Evolutionary conservation across 2,797 vertebrate genomes (phyloP).

Genomic region (Ambastaia sidthimunki): DNA sequence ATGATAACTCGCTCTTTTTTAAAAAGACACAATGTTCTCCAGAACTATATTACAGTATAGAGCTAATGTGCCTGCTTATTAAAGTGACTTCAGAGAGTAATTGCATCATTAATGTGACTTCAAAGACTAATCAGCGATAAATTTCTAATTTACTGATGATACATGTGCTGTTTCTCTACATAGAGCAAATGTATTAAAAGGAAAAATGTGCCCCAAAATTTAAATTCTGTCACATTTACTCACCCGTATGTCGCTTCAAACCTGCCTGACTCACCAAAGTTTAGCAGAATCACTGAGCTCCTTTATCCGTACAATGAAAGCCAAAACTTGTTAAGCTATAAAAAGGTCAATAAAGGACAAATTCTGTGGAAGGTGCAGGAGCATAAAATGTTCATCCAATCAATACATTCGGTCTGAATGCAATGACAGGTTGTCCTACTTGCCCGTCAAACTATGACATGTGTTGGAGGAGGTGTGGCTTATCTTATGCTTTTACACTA

Average conservation of each 20-base stretch:
- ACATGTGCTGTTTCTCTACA: constrained; percentile 2
- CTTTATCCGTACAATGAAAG: neutral
- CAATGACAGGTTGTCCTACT: too few species aligned
- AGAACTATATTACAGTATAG: constrained; percentile 29
- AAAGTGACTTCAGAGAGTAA: constrained; percentile 51
- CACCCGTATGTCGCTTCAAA: neutral
- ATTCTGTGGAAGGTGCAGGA: too few species aligned
- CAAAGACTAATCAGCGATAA: constrained; percentile 54
- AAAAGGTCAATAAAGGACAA: neutral
- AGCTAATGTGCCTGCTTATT: constrained; percentile 34
- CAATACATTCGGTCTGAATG: too few species aligned
- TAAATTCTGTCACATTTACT: neutral
- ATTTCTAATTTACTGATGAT: constrained; percentile 50
- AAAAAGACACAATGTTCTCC: constrained; percentile 11
- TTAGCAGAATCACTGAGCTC: neutral
- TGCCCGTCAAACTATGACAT: too few species aligned
- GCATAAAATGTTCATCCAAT: too few species aligned
- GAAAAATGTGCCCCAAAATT: neutral
- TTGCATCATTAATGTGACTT: constrained; percentile 53
- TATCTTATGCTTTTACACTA: too few species aligned
- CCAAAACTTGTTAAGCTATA: neutral
- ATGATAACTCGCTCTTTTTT: neutral
- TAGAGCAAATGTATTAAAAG: constrained; percentile 15
- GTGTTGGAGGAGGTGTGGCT: too few species aligned
- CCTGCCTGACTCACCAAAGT: neutral